phyloP scores from a whole-genome alignment of 2,888 invertebrate species.

The Drosophila differens region DNA sequence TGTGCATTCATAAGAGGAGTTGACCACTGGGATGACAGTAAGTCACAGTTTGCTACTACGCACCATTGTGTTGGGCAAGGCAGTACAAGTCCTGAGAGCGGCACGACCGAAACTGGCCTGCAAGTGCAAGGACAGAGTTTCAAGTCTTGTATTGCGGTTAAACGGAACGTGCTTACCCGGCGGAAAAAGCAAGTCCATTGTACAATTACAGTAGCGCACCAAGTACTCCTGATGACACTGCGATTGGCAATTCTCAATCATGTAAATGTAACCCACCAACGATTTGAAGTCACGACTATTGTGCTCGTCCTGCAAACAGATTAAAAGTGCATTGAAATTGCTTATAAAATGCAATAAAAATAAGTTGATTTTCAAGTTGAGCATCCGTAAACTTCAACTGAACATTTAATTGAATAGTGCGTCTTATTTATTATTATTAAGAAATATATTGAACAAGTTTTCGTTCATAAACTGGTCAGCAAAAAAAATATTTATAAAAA shows the following conservation, averaged over 20 bases:
- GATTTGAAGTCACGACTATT: slow-evolving; percentile 76
- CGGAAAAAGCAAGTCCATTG: slow-evolving; percentile 84
- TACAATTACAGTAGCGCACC: slow-evolving; percentile 84
- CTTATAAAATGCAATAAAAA: neutral
- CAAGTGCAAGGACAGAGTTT: slow-evolving; percentile 25
- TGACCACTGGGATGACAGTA: neutral
- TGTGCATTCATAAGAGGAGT: slow-evolving; percentile 3
- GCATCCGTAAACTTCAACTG: neutral
- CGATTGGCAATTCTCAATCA: slow-evolving; percentile 83
- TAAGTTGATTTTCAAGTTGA: neutral
- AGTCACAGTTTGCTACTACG: slow-evolving; percentile 27
- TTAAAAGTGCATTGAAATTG: neutral
- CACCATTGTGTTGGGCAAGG: slow-evolving; percentile 81
- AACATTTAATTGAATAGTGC: neutral
- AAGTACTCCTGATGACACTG: slow-evolving; percentile 84
- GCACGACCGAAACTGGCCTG: slow-evolving; percentile 76
- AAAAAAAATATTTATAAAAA: neutral
- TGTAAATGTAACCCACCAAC: slow-evolving; percentile 81
- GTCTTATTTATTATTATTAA: neutral
- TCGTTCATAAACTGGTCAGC: neutral
- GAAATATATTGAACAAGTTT: neutral
- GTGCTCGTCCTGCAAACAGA: slow-evolving; percentile 74
- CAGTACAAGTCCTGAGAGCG: slow-evolving; percentile 79
- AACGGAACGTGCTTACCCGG: slow-evolving; percentile 75
- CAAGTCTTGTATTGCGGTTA: slow-evolving; percentile 37